These are phyloP conservation scores for Erpornis zantholeuca DNA, from an alignment of 2,113 vertebrate species.

Conservation along the genomic window DNA sequence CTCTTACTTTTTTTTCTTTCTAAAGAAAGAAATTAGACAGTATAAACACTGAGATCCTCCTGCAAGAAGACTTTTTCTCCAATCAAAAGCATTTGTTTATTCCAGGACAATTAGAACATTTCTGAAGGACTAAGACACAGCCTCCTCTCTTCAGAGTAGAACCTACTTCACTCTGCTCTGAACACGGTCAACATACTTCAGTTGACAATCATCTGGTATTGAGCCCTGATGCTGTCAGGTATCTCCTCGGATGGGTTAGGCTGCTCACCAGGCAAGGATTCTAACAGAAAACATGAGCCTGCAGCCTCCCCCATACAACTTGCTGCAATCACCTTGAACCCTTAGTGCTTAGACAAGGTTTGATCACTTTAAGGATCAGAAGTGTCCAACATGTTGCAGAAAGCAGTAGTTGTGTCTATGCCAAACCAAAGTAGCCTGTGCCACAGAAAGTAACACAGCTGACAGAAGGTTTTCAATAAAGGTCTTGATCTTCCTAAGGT, in stretches of 20 bases:
- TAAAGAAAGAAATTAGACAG: background rate
- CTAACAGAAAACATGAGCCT: background rate
- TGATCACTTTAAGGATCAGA: background rate
- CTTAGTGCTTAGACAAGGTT: background rate
- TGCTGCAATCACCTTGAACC: background rate
- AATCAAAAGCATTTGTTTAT: background rate
- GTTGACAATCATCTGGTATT: background rate
- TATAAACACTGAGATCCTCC: background rate
- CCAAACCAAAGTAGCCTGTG: background rate
- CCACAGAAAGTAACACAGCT: background rate
- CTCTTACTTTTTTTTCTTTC: background rate
- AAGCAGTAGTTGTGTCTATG: background rate
- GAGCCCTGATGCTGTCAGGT: background rate
- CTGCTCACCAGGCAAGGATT: background rate
- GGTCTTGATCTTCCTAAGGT: background rate
- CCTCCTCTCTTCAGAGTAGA: background rate
- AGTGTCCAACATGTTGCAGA: background rate
- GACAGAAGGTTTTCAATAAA: background rate
- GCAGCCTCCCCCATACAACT: background rate
- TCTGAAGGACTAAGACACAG: background rate
- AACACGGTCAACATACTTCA: background rate
- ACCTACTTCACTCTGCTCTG: background rate
- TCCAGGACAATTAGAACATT: background rate
- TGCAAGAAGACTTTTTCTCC: background rate
- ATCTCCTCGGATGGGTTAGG: background rate